Conservation (phyloP, 2,797 vertebrate genomes). For the Hydrolagus colliei region DNA sequence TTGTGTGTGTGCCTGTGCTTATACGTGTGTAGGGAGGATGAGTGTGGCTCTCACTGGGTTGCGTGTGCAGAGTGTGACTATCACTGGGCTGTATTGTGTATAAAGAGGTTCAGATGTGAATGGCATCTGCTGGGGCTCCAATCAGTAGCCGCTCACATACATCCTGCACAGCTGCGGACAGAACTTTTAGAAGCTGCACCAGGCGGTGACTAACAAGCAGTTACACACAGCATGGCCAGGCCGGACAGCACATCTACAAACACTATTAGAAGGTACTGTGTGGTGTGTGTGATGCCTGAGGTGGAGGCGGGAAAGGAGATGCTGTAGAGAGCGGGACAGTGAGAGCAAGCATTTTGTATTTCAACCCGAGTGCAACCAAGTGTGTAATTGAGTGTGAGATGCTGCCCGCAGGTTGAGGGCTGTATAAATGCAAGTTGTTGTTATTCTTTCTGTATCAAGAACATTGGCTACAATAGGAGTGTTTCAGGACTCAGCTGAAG, state of each 20-base stretch:
- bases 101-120: background rate
- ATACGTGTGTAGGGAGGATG: background rate
- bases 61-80: background rate
- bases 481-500: background rate
- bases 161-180: slow-evolving; percentile 20
- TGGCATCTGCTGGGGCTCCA: slow-evolving; percentile 22
- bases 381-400: too few relatives aligned
- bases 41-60: background rate
- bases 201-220: background rate
- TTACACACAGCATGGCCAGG: slow-evolving; percentile 1
- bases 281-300: background rate
- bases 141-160: slow-evolving; percentile 3
- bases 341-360: background rate
- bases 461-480: background rate
- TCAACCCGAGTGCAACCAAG: background rate
- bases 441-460: too few relatives aligned
- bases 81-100: background rate
- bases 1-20: background rate
- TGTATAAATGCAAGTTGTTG: too few relatives aligned
- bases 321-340: background rate
- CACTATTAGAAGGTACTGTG: background rate
- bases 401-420: too few relatives aligned
- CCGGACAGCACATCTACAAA: slow-evolving; percentile 5
- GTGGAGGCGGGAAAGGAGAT: background rate
- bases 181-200: slow-evolving; percentile 22